These are phyloP conservation scores for Alces alces DNA, from an alignment of 2,113 vertebrate species.

Conservation along the genomic window DNA sequence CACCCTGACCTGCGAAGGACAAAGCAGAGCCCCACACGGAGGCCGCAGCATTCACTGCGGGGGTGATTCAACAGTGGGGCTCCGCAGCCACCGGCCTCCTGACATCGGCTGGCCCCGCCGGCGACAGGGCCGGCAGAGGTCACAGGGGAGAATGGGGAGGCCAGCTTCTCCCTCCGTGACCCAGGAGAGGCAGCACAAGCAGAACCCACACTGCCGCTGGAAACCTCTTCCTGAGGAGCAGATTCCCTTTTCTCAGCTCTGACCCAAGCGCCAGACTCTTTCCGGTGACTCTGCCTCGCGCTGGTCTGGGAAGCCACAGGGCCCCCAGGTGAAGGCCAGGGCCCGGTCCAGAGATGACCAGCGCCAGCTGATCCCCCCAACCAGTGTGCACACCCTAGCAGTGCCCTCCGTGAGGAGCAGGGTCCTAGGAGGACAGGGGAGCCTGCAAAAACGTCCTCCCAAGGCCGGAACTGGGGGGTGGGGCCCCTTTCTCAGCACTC, in stretches of 20 bases:
- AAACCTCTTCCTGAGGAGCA: conserved; percentile 38
- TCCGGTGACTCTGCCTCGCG: background rate
- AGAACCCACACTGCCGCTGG: conserved; percentile 45
- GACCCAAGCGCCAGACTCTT: background rate
- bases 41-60: conserved; percentile 29
- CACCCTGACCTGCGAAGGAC: conserved; percentile 20
- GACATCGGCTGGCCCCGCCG: background rate
- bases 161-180: conserved; percentile 60
- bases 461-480: background rate
- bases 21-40: conserved; percentile 60
- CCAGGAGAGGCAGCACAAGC: conserved; percentile 61
- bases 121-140: conserved; percentile 72
- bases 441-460: background rate
- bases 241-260: conserved; percentile 16
- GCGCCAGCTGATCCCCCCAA: background rate
- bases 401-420: background rate
- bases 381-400: background rate
- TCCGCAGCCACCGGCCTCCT: conserved; percentile 44
- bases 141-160: conserved; percentile 65
- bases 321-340: background rate
- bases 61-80: conserved; percentile 65
- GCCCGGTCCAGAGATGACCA: background rate
- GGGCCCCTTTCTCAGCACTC: background rate
- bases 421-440: background rate
- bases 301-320: background rate